Conservation (phyloP, 2,113 vertebrate species). For the Ochotona princeps region DNA sequence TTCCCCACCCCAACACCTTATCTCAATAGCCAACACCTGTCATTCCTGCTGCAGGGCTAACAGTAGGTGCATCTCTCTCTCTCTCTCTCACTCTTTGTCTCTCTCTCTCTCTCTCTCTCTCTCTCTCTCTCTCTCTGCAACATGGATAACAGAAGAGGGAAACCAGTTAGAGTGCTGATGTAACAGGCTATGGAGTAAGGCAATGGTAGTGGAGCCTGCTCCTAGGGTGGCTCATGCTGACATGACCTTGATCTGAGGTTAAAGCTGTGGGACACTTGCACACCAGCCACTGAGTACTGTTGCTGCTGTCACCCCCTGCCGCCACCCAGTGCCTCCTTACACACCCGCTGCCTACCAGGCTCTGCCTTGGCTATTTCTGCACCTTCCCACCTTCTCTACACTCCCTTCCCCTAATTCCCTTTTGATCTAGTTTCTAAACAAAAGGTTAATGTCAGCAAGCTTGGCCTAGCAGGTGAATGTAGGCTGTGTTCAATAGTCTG, state of each 20-base stretch:
- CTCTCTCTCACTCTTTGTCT: too few species aligned
- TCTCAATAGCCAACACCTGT: neutral
- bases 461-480: neutral
- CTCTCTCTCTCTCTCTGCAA: neutral
- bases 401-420: neutral
- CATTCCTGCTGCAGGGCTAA: neutral
- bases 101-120: too few species aligned
- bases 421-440: neutral
- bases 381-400: neutral
- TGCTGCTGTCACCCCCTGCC: too few species aligned
- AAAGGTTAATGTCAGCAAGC: neutral
- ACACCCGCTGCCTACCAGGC: neutral
- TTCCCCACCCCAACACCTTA: neutral
- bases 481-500: neutral
- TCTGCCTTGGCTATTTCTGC: neutral
- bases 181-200: neutral
- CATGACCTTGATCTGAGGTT: neutral
- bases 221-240: neutral
- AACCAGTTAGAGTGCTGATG: neutral
- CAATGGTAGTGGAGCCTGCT: neutral
- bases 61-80: neutral
- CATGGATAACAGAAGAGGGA: neutral
- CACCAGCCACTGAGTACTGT: neutral
- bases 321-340: too few species aligned
- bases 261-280: neutral